A percentile compares a stretch with the other conserved stretches of the same genome.
phyloP scores from a whole-genome alignment of 2,888 invertebrate species.

The Rotaria magnacalcarata region DNA sequence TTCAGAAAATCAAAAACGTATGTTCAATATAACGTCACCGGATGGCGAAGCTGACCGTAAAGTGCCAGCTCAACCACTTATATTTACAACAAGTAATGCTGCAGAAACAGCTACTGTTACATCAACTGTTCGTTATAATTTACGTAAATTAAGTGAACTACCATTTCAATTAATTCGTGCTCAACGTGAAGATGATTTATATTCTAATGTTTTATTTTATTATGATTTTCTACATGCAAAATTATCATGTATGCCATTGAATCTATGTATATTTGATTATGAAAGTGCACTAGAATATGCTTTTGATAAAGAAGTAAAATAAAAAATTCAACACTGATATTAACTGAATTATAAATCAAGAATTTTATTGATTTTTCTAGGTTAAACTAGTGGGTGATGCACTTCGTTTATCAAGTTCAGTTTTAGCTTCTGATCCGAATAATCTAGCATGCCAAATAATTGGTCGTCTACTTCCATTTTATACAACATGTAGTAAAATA shows the following conservation, averaged over 20 bases:
- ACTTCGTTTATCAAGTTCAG: conserved; percentile 83
- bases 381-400: conserved; percentile 75
- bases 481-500: conserved; percentile 71
- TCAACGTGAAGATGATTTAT: conserved; percentile 80
- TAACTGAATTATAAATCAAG: conserved; percentile 66
- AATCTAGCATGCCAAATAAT: conserved; percentile 92
- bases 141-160: conserved; percentile 82
- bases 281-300: conserved; percentile 71
- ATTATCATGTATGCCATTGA: conserved; percentile 85
- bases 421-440: conserved; percentile 81
- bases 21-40: conserved; percentile 67
- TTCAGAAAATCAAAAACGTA: conserved; percentile 88
- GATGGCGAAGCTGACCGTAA: conserved; percentile 67
- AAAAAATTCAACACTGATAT: conserved; percentile 54
- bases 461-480: conserved; percentile 82
- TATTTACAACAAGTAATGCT: conserved; percentile 66
- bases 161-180: conserved; percentile 89
- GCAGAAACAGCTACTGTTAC: conserved; percentile 61
- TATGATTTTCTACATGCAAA: conserved; percentile 96
- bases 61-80: conserved; percentile 85
- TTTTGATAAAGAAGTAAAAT: conserved; percentile 54
- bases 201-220: conserved; percentile 86
- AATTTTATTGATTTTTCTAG: conserved; percentile 63
- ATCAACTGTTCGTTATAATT: conserved; percentile 79
- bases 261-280: conserved; percentile 86